Conservation (phyloP, 2,888 invertebrate genomes). For the Molorchus minor region DNA sequence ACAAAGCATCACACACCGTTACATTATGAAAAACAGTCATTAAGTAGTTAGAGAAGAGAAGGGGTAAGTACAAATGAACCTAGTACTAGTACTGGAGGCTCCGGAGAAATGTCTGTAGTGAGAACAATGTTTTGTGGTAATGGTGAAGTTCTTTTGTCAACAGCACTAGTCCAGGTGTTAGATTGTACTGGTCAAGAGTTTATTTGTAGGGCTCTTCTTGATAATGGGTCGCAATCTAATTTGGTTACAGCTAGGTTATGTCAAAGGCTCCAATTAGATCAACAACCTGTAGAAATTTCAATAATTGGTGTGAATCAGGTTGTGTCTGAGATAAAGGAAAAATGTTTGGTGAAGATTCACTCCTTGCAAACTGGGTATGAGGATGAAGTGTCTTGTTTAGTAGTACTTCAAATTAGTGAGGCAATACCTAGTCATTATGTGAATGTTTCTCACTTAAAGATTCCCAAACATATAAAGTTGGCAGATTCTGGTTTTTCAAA, state of each 20-base stretch:
- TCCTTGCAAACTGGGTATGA: constrained; percentile 11
- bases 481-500: constrained; percentile 18
- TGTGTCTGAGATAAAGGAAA: constrained; percentile 19
- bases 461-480: constrained; percentile 20
- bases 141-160: constrained; percentile 16
- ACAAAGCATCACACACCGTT: background rate
- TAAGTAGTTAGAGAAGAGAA: background rate
- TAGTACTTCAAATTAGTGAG: constrained; percentile 20
- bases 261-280: constrained; percentile 9
- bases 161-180: constrained; percentile 6
- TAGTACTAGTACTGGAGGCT: background rate
- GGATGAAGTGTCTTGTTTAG: constrained; percentile 24
- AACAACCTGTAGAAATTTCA: background rate
- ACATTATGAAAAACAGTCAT: background rate
- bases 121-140: background rate
- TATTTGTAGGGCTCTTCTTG: constrained; percentile 12
- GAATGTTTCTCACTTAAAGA: constrained; percentile 9
- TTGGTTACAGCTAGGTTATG: constrained; percentile 17
- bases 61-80: background rate
- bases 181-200: background rate
- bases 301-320: constrained; percentile 25
- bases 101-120: background rate
- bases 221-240: constrained; percentile 26
- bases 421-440: constrained; percentile 6
- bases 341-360: constrained; percentile 20